Base-by-base conservation (phyloP, 2,113 vertebrate genomes). In the Zapornia atra region DNA sequence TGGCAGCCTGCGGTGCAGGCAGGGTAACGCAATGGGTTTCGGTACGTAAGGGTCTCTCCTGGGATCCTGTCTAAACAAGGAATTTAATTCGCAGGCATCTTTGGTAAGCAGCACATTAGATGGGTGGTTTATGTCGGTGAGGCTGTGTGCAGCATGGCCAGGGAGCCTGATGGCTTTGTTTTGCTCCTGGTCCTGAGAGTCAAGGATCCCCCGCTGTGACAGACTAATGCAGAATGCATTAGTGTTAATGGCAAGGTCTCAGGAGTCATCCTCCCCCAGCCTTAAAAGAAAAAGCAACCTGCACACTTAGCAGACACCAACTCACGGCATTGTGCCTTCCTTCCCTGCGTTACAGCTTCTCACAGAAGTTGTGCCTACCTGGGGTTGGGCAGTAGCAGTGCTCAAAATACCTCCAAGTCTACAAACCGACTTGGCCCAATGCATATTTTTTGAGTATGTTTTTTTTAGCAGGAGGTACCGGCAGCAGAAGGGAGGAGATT, bases 311-410 rank as follows among this genome's bases (percentile, higher is more conserved):
- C 12, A 31, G 63, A 18, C 66, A 59, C 33, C 68, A 40, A 18
- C 13, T 20, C 2, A 0, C 12, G 10, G 4, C 44, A 2, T 9
- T 5, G 70, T 6, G 12, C 25, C 75, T 68, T 57, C 40, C 21
- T 31, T 54, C 46, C 15, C 11, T 3, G 3, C 1, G 0, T 10
- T 10, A 9, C 24, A n/a, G 75, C 50, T 0, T 0, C 70, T 36
- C n/a, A 13, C n/a, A 17, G 14, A 61, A 53, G 75, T 84, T 29
- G 54, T 9, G 17, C 68, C 40, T 57, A 69, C 29, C 61, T 5
- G 3, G 29, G 11, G 17, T 20, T 53, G 59, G 20, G 4, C 7
- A 12, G 28, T 5, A 56, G 24, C 44, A 59, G 65, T 4, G 8
- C 85, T 38, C 59, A 28, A 19, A 90, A 61, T 24, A 21, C 56